Conservation (phyloP, 2,113 vertebrate genomes). For the Chunga burmeisteri region DNA sequence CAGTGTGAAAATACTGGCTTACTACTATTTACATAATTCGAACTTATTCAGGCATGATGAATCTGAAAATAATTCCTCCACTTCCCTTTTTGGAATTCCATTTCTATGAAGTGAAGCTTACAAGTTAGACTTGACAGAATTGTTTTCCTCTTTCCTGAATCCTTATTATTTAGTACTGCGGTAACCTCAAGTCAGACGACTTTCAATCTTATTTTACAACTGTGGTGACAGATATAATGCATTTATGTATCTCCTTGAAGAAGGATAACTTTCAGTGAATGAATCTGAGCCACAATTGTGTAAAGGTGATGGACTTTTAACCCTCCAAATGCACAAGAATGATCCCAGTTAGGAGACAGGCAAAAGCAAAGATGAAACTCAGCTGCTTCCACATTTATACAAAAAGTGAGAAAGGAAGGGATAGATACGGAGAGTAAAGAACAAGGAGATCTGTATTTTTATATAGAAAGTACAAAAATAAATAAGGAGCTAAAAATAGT, state of each 20-base stretch:
- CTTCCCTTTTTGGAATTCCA: neutral
- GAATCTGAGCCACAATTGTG: neutral
- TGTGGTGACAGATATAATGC: neutral
- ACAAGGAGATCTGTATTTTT: neutral
- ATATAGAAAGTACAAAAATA: neutral
- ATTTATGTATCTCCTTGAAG: neutral
- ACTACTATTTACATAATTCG: neutral
- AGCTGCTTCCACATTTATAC: neutral
- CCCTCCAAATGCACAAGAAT: neutral
- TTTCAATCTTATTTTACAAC: neutral
- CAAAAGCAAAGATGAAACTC: neutral
- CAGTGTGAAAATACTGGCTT: neutral
- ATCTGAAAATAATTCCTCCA: neutral
- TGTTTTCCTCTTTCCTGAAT: neutral
- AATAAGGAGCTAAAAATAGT: neutral
- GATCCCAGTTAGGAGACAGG: neutral
- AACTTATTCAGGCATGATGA: neutral
- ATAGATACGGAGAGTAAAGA: neutral
- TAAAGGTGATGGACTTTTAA: neutral
- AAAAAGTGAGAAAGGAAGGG: neutral
- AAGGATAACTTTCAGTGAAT: neutral
- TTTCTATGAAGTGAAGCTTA: neutral
- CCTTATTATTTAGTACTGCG: neutral
- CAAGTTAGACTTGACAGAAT: neutral
- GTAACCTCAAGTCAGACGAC: neutral